Evolutionary conservation across 1,140 invertebrate genomes (phyloP).

Genomic region (Paramacrobiotus metropolitanus): DNA sequence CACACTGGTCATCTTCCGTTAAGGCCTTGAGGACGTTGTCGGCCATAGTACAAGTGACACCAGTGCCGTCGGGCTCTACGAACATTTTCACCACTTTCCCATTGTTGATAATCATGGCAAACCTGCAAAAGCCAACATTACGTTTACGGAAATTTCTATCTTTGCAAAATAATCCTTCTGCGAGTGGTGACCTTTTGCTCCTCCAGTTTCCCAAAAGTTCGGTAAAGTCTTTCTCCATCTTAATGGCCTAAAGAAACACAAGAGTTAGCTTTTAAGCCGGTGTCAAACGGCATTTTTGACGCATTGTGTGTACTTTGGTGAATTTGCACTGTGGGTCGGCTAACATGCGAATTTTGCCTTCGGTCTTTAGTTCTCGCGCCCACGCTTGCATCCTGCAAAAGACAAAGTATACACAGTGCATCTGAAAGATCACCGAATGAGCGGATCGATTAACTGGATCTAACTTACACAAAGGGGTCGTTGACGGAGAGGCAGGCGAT

Average conservation of each 20-base stretch:
- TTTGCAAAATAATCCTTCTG: background rate
- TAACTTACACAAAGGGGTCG: constrained; percentile 53
- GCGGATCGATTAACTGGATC: background rate
- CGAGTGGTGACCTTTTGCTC: constrained; percentile 42
- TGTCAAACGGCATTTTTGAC: background rate
- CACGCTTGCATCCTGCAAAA: background rate
- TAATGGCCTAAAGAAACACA: background rate
- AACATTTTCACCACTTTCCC: constrained; percentile 1
- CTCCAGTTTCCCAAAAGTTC: constrained; percentile 48
- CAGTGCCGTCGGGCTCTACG: constrained; percentile 23
- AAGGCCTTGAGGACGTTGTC: constrained; percentile 22
- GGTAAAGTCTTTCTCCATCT: constrained; percentile 44
- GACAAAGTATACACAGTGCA: background rate
- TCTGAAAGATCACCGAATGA: background rate
- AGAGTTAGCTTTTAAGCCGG: too few relatives aligned
- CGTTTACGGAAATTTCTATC: background rate
- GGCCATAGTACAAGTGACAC: constrained; percentile 62
- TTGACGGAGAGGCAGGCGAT: constrained; percentile 72
- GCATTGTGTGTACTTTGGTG: constrained; percentile 42
- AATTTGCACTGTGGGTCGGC: constrained; percentile 52
- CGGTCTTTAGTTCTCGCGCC: background rate
- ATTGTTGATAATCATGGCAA: constrained; percentile 3
- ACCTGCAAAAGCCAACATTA: constrained; percentile 7
- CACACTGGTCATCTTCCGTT: background rate
- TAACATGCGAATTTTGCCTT: constrained; percentile 46